Evolutionary conservation across 2,888 invertebrate species (phyloP), one percentile per base, ranked within the genome.

Genomic region (Microchrysa polita): DNA sequence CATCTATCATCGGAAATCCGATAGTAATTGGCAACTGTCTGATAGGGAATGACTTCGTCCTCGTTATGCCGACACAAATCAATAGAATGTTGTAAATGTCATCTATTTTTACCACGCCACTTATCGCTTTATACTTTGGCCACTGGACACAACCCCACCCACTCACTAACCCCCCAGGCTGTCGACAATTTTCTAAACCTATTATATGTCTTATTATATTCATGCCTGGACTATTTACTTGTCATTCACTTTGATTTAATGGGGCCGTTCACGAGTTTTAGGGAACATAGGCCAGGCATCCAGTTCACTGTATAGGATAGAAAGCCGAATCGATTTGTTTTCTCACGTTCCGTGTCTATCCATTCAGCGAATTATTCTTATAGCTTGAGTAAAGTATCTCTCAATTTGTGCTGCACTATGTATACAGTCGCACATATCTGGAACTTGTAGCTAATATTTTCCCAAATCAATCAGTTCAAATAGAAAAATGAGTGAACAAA

Each of bases 211-310:
- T 61, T 61, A 59, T 59, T 59, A 59, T 22, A 59, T 59, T 59
- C 22, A 59, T 59, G 59, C 59, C 23, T 23, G 22, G 23, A 23
- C 59, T 23, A n/a, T 59, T 23, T 23, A 23, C 10, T 23, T 23
- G 23, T 59, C 40, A 40, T 61, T 61, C 65, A 65, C 65, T 48
- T 65, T 65, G 48, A 65, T 65, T 65, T 52, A 23, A 44, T 44
- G 65, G 65, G 27, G 65, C 22, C 48, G 9, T 44, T 22, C 65
- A 48, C 52, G n/a, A 44, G 65, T 40, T 12, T 2, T 63, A 14
- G 63, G 9, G 20, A 20, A 16, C 63, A n/a, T 9, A n/a, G 5
- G 7, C 27, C 7, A 5, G 27, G 12, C 63, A 63, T 63, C n/a
- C 40, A 40, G 9, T 63, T 59, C 23, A 20, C 23, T n/a, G n/a